Percentiles rank a stretch among this genome's conserved stretches.
Evolutionary conservation across 2,888 invertebrate species (phyloP).

Genomic region (Paralinhomoeus sp.): DNA sequence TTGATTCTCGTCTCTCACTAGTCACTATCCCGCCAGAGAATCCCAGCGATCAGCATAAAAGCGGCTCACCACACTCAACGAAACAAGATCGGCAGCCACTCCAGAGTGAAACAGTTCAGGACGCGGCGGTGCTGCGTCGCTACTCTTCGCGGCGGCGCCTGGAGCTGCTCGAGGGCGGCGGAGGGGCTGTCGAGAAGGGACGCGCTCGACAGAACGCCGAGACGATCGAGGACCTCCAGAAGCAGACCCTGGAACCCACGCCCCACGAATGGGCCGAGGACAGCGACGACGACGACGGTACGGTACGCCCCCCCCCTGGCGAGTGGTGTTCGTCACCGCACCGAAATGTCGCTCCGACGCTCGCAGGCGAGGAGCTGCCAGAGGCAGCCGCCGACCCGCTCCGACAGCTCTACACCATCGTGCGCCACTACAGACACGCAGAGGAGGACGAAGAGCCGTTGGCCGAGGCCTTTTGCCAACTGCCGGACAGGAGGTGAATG

Average conservation of each 20-base stretch:
- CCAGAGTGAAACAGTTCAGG: constrained; percentile 1
- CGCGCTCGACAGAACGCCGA: neutral
- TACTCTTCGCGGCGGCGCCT: constrained; percentile 39
- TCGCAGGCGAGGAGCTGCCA: neutral
- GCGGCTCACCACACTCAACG: too few species aligned
- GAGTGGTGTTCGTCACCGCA: too few species aligned
- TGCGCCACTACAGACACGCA: constrained; percentile 32
- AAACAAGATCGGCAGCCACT: too few species aligned
- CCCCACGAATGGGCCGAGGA: too few species aligned
- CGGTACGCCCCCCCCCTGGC: too few species aligned
- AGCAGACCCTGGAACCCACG: too few species aligned
- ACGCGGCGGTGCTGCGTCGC: constrained; percentile 67
- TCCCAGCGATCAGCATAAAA: too few species aligned
- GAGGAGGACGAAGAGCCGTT: constrained; percentile 36
- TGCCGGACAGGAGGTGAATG: constrained; percentile 44
- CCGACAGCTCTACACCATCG: constrained; percentile 67
- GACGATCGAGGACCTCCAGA: too few species aligned
- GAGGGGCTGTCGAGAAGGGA: neutral
- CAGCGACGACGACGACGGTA: too few species aligned
- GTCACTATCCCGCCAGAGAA: too few species aligned
- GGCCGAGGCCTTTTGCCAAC: constrained; percentile 70
- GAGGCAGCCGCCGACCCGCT: constrained; percentile 48
- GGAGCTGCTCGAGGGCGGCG: constrained; percentile 34
- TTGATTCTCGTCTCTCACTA: too few species aligned
- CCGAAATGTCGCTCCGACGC: too few species aligned